Evolutionary conservation across 1,140 invertebrate species (phyloP).

Genomic region (Probaryconus sp.): DNA sequence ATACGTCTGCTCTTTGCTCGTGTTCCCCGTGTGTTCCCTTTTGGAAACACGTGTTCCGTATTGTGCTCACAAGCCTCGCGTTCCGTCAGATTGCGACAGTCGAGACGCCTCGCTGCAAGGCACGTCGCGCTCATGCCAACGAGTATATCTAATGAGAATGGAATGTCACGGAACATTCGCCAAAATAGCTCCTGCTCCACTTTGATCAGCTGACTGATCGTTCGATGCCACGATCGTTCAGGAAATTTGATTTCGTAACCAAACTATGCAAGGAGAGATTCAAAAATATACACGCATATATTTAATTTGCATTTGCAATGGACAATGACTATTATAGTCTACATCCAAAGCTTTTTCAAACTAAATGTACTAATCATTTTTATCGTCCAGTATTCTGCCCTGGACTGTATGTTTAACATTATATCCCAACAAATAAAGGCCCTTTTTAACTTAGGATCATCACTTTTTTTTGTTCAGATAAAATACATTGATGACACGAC

Average conservation of each 20-base stretch:
- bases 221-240: constrained; percentile 14
- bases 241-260: constrained; percentile 32
- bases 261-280: constrained; percentile 17
- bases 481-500: constrained; percentile 71
- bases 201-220: constrained; percentile 45
- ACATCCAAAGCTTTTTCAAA: too few species aligned
- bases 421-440: too few species aligned
- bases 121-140: constrained; percentile 18
- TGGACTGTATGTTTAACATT: too few species aligned
- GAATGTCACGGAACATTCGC: constrained; percentile 37
- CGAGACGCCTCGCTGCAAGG: constrained; percentile 4
- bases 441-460: constrained; percentile 34
- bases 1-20: constrained; percentile 47
- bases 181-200: constrained; percentile 49
- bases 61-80: constrained; percentile 33
- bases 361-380: too few species aligned
- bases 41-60: constrained; percentile 56
- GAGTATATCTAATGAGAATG: constrained; percentile 37
- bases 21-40: constrained; percentile 34
- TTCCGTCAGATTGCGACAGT: constrained; percentile 44
- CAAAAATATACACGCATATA: constrained; percentile 46
- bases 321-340: too few species aligned
- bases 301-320: too few species aligned
- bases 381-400: too few species aligned
- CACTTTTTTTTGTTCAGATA: constrained; percentile 41